These are phyloP conservation scores for Ceratoteleas bidentatus DNA, from an alignment of 1,140 invertebrate species.

Conservation along the genomic window DNA sequence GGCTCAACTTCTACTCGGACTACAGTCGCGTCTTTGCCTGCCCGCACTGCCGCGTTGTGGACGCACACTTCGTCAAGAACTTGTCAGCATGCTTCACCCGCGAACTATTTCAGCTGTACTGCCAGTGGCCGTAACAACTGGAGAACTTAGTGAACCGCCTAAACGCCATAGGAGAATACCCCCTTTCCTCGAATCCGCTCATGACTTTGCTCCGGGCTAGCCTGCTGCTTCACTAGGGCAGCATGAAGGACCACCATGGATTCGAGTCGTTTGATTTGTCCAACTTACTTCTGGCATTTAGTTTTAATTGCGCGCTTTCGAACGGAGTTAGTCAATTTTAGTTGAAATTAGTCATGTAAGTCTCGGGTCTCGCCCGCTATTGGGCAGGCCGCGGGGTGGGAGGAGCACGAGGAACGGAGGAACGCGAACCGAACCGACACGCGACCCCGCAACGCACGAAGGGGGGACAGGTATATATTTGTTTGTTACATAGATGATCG, in stretches of 20 bases:
- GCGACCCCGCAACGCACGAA: slow-evolving; percentile 46
- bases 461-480: slow-evolving; percentile 76
- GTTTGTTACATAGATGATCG: slow-evolving; percentile 82
- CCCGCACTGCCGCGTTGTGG: slow-evolving; percentile 93
- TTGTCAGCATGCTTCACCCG: slow-evolving; percentile 90
- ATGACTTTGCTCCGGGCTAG: slow-evolving; percentile 74
- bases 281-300: slow-evolving; percentile 46
- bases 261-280: slow-evolving; percentile 49
- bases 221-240: slow-evolving; percentile 69
- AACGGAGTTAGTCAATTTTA: slow-evolving; percentile 63
- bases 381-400: slow-evolving; percentile 46
- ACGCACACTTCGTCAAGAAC: slow-evolving; percentile 97
- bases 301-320: slow-evolving; percentile 52
- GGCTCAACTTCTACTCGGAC: slow-evolving; percentile 96
- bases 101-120: slow-evolving; percentile 85
- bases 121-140: slow-evolving; percentile 91
- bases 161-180: slow-evolving; percentile 63
- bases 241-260: slow-evolving; percentile 26
- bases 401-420: slow-evolving; percentile 41
- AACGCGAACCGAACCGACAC: slow-evolving; percentile 48
- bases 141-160: slow-evolving; percentile 74
- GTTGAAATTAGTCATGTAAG: slow-evolving; percentile 63
- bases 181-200: slow-evolving; percentile 72
- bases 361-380: slow-evolving; percentile 50
- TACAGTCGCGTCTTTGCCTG: slow-evolving; percentile 96